Conservation (phyloP, 2,888 invertebrate species). For the Diaprepes abbreviatus region DNA sequence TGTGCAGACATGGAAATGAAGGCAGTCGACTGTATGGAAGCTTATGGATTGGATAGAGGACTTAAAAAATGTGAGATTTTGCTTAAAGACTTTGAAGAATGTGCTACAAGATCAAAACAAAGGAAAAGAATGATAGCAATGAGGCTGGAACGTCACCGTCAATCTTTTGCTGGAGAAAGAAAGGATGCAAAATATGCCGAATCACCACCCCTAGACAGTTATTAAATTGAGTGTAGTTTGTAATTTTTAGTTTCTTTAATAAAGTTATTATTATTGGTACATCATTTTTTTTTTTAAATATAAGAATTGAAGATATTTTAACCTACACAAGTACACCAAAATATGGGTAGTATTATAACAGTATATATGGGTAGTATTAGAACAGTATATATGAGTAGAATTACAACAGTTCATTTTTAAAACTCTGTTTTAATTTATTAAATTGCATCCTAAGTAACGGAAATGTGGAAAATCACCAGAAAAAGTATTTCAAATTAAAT, state of each 20-base stretch:
- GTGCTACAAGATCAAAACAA: constrained; percentile 74
- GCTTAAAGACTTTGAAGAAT: constrained; percentile 81
- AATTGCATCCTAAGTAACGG: no score
- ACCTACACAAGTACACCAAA: no score
- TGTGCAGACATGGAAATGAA: constrained; percentile 80
- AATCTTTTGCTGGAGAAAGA: constrained; percentile 73
- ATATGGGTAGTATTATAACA: no score
- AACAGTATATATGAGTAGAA: no score
- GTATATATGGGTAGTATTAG: no score
- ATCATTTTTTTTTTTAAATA: no score
- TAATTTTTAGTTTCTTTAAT: constrained; percentile 4
- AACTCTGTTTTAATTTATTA: no score
- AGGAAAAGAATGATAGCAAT: constrained; percentile 74
- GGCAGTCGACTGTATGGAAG: constrained; percentile 84
- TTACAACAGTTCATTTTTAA: no score
- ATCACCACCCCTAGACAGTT: constrained; percentile 73
- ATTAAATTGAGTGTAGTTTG: constrained; percentile 62
- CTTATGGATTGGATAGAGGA: constrained; percentile 81
- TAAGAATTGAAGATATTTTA: no score
- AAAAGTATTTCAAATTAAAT: no score
- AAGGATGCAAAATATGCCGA: constrained; percentile 70
- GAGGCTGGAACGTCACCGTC: constrained; percentile 73
- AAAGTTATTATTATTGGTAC: background rate
- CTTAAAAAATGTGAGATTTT: constrained; percentile 74
- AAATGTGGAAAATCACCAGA: no score